Evolutionary conservation across 1,140 invertebrate genomes (phyloP).

Genomic region (Zaprionus gabonicus): DNA sequence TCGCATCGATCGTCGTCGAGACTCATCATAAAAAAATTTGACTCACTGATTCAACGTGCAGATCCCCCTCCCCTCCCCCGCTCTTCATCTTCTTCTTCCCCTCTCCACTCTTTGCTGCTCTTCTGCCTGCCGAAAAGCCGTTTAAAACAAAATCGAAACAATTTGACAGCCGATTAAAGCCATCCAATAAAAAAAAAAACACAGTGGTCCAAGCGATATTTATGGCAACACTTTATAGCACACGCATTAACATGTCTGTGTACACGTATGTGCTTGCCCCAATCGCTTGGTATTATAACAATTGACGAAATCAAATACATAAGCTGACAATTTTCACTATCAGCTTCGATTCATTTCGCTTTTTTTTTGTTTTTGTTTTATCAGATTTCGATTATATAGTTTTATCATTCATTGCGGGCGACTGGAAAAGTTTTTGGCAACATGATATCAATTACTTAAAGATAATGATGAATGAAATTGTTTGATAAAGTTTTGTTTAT

Average conservation of each 20-base stretch:
- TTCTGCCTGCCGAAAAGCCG: background rate
- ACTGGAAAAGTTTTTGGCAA: background rate
- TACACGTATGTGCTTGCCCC: background rate
- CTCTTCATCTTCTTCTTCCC: background rate
- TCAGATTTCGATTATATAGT: background rate
- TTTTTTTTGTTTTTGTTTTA: background rate
- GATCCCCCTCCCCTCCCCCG: background rate
- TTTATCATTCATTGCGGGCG: background rate
- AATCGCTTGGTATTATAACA: background rate
- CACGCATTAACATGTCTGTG: background rate
- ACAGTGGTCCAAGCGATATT: background rate
- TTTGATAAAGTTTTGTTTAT: background rate
- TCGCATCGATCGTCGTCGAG: slow-evolving; percentile 16
- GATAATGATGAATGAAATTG: background rate
- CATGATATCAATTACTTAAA: background rate
- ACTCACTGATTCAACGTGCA: slow-evolving; percentile 35
- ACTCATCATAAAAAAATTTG: slow-evolving; percentile 51
- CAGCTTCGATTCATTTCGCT: background rate
- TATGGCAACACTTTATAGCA: slow-evolving; percentile 1
- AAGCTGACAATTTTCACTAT: background rate
- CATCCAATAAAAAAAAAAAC: background rate
- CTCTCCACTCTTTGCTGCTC: background rate
- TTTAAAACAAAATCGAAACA: slow-evolving; percentile 32
- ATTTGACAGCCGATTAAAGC: slow-evolving; percentile 22
- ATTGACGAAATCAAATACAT: background rate